Conservation (phyloP, 2,888 invertebrate species). For the Nematopogon swammerdamellus region DNA sequence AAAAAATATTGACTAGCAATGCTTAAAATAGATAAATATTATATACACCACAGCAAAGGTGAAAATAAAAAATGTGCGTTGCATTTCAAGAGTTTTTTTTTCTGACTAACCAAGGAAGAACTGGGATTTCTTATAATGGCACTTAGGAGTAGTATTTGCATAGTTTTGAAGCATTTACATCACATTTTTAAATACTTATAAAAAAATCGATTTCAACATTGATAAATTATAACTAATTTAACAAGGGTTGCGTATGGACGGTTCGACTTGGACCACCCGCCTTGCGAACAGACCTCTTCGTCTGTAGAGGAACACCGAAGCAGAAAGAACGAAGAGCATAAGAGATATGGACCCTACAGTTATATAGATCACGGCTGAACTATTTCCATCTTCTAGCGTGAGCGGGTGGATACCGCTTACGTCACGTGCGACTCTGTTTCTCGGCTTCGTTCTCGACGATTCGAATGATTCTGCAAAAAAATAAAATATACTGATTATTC, state of each 20-base stretch:
- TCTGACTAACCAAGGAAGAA: too few species aligned
- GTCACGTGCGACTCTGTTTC: slow-evolving; percentile 33
- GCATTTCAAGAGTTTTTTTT: too few species aligned
- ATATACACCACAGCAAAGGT: too few species aligned
- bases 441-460: slow-evolving; percentile 31
- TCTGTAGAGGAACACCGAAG: slow-evolving; percentile 24
- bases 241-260: slow-evolving; percentile 13
- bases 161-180: too few species aligned
- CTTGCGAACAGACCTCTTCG: slow-evolving; percentile 17
- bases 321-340: slow-evolving; percentile 22
- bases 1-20: not conserved
- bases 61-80: too few species aligned
- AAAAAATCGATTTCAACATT: too few species aligned
- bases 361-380: slow-evolving; percentile 21
- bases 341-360: slow-evolving; percentile 26
- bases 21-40: not conserved
- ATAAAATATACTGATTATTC: slow-evolving; percentile 9
- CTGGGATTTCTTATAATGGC: too few species aligned
- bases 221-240: slow-evolving; percentile 10
- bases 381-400: slow-evolving; percentile 16
- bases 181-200: too few species aligned
- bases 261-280: slow-evolving; percentile 10
- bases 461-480: slow-evolving; percentile 37
- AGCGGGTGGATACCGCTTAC: slow-evolving; percentile 19
- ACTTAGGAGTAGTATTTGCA: too few species aligned